Evolutionary conservation across 2,113 vertebrate species (phyloP).

Genomic region (Morone chrysops): DNA sequence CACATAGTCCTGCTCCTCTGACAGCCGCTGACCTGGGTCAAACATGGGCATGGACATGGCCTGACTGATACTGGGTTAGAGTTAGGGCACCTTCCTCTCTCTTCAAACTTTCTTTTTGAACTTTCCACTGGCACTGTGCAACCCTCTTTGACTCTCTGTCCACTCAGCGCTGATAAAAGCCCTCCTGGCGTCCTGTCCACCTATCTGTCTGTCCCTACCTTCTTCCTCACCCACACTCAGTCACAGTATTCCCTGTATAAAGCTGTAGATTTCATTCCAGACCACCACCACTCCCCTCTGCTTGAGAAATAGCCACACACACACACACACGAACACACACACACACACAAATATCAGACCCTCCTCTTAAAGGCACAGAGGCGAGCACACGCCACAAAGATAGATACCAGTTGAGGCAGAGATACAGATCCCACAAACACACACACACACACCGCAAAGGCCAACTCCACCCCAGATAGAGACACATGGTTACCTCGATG

Average conservation of each 20-base stretch:
- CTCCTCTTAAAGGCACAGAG: conserved; percentile 85
- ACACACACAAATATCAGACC: conserved; percentile 59
- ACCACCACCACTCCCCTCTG: conserved; percentile 79
- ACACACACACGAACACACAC: conserved; percentile 39
- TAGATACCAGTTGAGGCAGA: conserved; percentile 26
- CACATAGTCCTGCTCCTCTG: conserved; percentile 91
- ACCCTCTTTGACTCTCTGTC: conserved; percentile 16
- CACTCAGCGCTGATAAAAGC: conserved; percentile 36
- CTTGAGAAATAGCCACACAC: conserved; percentile 83
- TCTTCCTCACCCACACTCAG: conserved; percentile 56
- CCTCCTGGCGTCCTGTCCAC: conserved; percentile 48
- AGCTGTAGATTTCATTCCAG: conserved; percentile 77
- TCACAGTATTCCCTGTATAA: conserved; percentile 67
- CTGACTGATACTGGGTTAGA: conserved; percentile 38
- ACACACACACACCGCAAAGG: conserved; percentile 44
- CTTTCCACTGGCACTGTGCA: conserved; percentile 20
- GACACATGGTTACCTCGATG: conserved; percentile 45
- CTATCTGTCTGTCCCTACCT: conserved; percentile 59
- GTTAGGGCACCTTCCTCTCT: conserved; percentile 49
- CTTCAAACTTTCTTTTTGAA: conserved; percentile 45
- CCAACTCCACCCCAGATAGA: conserved; percentile 58
- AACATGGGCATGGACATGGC: conserved; percentile 76
- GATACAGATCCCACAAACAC: conserved; percentile 36
- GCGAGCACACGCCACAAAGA: conserved; percentile 27
- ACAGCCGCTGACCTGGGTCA: conserved; percentile 77